Evolutionary conservation across 2,888 invertebrate genomes (phyloP), one percentile per base, ranked within the genome.

Genomic region (Automeris io): DNA sequence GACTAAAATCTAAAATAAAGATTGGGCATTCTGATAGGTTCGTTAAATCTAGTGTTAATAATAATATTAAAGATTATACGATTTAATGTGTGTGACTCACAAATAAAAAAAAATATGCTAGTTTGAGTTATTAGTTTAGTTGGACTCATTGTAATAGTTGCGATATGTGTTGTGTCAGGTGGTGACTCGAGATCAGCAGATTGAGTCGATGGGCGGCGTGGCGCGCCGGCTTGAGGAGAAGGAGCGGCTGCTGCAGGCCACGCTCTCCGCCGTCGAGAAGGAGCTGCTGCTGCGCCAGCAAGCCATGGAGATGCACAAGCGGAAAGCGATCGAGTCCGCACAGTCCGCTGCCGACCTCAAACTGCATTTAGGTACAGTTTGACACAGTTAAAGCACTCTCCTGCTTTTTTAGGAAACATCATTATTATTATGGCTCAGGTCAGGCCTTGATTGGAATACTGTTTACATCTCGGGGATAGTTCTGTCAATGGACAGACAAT

Each of bases 301-400:
- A 74, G 96, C 98, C 1, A 95, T 97, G 94, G 99, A 99, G 82
- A 94, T 97, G 93, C 97, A 98, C 79, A 98, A 98, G 70, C 89
- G 98, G 18, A 99, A 99, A 81, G 98, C 98, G 0, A 96, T 98
- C 45, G 99, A 99, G 81, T 95, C 95, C 40, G 96, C 98, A 0
- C 99, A 99, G 77, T 96, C 97, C 5, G 97, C 98, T 0, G 97
- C 97, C 0, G 99, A 99, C 80, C 89, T 99, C 18, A 98, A 98
- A 75, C 89, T 99, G 48, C 98, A 98, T 90, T 89, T 98, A 46
- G 93, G 93, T 93, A 51, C 37, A 39, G 13, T 1, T 6, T 3
- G 8, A 8, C n/a, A 5, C 8, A 12, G n/a, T 7, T 11, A 25
- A 2, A 25, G 2, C 3, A 11, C 11, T 23, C 1, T 8, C n/a